Percentiles rank a stretch among this genome's conserved stretches.
Conservation (phyloP, 2,888 invertebrate genomes). For the Agelastica alni region DNA sequence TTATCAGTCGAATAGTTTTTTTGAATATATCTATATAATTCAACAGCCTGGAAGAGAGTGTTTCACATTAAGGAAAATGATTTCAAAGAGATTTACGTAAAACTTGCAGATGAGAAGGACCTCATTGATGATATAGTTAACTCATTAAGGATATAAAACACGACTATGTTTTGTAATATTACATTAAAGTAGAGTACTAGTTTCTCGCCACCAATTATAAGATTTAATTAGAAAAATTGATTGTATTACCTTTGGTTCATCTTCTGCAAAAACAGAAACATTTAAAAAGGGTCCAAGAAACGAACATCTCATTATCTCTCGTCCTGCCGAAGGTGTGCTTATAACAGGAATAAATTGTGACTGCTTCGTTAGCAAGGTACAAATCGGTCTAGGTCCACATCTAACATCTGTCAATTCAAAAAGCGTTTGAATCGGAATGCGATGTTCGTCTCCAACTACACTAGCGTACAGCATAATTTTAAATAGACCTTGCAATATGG, state of each 20-base stretch:
- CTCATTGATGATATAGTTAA: too few species aligned
- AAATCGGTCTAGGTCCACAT: slow-evolving; percentile 76
- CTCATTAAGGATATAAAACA: too few species aligned
- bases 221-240: too few species aligned
- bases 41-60: too few species aligned
- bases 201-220: too few species aligned
- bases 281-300: slow-evolving; percentile 91
- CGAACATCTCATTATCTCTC: slow-evolving; percentile 84
- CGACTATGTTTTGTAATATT: too few species aligned
- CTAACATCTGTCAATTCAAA: slow-evolving; percentile 82
- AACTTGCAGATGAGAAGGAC: too few species aligned
- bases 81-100: too few species aligned
- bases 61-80: too few species aligned
- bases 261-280: slow-evolving; percentile 91
- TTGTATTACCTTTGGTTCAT: slow-evolving; percentile 75
- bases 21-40: too few species aligned
- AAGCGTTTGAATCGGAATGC: slow-evolving; percentile 63
- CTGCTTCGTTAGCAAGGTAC: slow-evolving; percentile 61
- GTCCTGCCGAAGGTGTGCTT: slow-evolving; percentile 76
- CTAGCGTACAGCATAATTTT: slow-evolving; percentile 70
- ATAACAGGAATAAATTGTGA: slow-evolving; percentile 75
- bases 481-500: slow-evolving; percentile 73
- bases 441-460: slow-evolving; percentile 69
- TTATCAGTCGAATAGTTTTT: too few species aligned
- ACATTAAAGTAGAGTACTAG: too few species aligned